These are phyloP conservation scores for Antheraea assamensis DNA, from an alignment of 2,888 invertebrate species.

Conservation along the genomic window DNA sequence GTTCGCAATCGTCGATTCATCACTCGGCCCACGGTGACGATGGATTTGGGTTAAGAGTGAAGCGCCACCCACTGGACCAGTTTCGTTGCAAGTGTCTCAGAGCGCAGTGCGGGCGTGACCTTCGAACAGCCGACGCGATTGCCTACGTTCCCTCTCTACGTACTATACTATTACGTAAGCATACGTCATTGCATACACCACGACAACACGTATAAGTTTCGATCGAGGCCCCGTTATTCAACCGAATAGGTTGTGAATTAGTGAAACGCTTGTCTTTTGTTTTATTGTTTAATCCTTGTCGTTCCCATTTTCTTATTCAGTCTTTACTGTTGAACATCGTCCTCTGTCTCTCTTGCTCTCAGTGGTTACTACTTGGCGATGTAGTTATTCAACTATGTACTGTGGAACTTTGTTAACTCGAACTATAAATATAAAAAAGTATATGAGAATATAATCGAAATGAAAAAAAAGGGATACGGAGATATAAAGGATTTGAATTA, in stretches of 20 bases:
- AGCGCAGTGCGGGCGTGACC: background rate
- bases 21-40: conserved; percentile 1
- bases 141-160: background rate
- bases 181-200: background rate
- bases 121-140: conserved; percentile 2
- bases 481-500: too few relatives aligned
- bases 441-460: too few relatives aligned
- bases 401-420: too few relatives aligned
- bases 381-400: too few relatives aligned
- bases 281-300: too few relatives aligned
- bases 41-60: conserved; percentile 1
- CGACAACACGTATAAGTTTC: background rate
- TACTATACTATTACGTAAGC: background rate
- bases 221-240: background rate
- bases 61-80: conserved; percentile 13
- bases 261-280: too few relatives aligned
- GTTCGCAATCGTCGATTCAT: background rate
- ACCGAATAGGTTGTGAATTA: background rate
- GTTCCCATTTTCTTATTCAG: too few relatives aligned
- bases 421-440: too few relatives aligned
- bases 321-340: too few relatives aligned
- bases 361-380: too few relatives aligned
- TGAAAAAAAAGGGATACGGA: too few relatives aligned
- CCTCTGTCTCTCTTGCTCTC: too few relatives aligned
- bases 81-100: conserved; percentile 1